Evolutionary conservation across 2,888 invertebrate species (phyloP), one percentile per base, ranked within the genome.

Genomic region (Salticus scenicus): DNA sequence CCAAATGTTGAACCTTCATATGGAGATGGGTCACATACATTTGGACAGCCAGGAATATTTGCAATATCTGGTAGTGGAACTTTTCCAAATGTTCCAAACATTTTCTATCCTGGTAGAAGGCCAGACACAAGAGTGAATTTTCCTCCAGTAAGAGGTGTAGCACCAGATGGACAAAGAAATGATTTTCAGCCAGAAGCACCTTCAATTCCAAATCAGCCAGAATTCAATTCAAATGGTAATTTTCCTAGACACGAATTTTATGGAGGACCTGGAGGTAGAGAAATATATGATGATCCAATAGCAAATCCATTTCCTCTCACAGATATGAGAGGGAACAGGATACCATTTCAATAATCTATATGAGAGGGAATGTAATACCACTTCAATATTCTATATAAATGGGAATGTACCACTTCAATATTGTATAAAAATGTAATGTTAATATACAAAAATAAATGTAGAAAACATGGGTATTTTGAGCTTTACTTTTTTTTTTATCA

Each of bases 241-340:
- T 17, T 30, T 27, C 82, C 82, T 5, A 31, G 64, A 42, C 69
- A 30, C 0, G 64, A 67, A 41, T 31, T 42, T 0, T 24, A 64
- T n/a, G 30, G 51, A 1, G 63, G 51, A 24, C 30, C 20, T n/a
- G 76, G 72, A 0, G 72, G 77, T 12, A 71, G 76, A 7, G 83
- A 83, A 28, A 51, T 76, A 0, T 57, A 51, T 30, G 83, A 83
- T 31, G 83, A 83, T n/a, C 83, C 83, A 1, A 51, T 20, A 1
- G 47, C 83, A 17, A 57, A 72, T 28, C 20, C 72, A 28, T 83
- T 83, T 42, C 83, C 83, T 1, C 14, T 83, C n/a, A 79, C n/a
- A n/a, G n/a, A n/a, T n/a, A 71, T 63, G 71, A 64, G 57, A 67
- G 24, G 41, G 31, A n/a, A n/a, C n/a, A n/a, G n/a, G n/a, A n/a